Evolutionary conservation across 2,113 vertebrate genomes (phyloP).

Genomic region (Nesogale talazaci): DNA sequence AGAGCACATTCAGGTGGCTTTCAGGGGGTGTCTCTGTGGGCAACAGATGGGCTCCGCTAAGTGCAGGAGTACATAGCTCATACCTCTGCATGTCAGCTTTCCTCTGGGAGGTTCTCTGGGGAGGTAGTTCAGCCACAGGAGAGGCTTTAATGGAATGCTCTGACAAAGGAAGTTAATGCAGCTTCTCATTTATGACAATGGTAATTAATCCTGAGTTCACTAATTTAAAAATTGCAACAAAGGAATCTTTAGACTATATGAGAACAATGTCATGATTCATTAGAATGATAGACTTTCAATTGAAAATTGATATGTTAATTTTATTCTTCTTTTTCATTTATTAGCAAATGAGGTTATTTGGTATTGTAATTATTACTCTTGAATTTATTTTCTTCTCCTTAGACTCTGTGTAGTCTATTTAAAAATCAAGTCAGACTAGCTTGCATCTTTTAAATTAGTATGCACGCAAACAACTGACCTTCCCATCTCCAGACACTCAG

Average conservation of each 20-base stretch:
- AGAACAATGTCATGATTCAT: neutral
- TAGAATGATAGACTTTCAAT: neutral
- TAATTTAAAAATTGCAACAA: conserved; percentile 7
- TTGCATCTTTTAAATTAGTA: neutral
- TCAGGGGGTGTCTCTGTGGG: neutral
- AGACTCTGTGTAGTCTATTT: neutral
- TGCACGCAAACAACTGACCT: too few species aligned
- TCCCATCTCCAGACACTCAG: too few species aligned
- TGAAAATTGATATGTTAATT: conserved; percentile 14
- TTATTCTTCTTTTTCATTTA: conserved; percentile 45
- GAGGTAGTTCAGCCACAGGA: neutral
- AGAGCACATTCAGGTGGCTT: neutral
- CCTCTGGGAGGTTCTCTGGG: neutral
- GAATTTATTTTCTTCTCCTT: conserved; percentile 10
- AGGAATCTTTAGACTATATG: neutral
- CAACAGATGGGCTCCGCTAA: neutral
- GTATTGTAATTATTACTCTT: conserved; percentile 15
- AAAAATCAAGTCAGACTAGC: conserved; percentile 3
- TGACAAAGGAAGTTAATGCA: neutral
- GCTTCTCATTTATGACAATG: neutral
- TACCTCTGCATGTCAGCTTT: neutral
- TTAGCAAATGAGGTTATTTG: neutral
- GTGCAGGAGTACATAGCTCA: neutral
- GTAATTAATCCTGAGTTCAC: neutral
- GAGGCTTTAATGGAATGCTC: neutral